A percentile compares a stretch with the other conserved stretches of the same genome.
Evolutionary conservation across 2,888 invertebrate species (phyloP).

Genomic region (Antitype chi): DNA sequence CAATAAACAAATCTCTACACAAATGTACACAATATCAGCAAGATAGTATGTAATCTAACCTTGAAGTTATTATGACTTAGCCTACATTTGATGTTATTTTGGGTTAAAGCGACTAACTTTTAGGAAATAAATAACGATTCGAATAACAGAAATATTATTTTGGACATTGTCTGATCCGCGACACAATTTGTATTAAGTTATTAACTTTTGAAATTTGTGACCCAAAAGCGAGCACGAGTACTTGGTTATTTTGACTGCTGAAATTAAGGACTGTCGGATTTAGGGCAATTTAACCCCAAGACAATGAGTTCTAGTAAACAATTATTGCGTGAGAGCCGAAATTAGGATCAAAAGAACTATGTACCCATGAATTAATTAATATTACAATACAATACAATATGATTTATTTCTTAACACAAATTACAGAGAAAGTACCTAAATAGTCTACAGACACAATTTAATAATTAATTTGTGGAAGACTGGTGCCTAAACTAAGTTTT

Average conservation of each 20-base stretch:
- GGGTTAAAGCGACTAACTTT: background rate
- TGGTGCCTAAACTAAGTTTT: too few relatives aligned
- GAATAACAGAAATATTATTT: background rate
- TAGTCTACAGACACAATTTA: too few relatives aligned
- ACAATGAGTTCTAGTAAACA: background rate
- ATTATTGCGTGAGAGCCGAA: background rate
- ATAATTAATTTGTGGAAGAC: too few relatives aligned
- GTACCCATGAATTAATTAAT: background rate
- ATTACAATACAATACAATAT: too few relatives aligned
- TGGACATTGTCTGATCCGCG: background rate
- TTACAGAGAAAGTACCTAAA: too few relatives aligned
- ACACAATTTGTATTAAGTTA: conserved; percentile 33
- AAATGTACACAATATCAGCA: too few relatives aligned
- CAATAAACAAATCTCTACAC: too few relatives aligned
- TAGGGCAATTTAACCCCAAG: background rate
- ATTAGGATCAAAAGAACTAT: background rate
- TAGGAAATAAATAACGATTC: background rate
- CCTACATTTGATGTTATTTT: background rate
- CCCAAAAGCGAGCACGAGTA: conserved; percentile 9
- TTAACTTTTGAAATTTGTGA: conserved; percentile 26
- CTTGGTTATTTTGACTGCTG: conserved; percentile 8
- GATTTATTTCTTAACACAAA: too few relatives aligned
- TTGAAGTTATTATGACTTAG: background rate
- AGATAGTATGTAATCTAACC: background rate
- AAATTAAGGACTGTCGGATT: conserved; percentile 1